These are phyloP conservation scores for Yponomeuta plumbellus DNA, from an alignment of 2,888 invertebrate genomes.

Conservation along the genomic window DNA sequence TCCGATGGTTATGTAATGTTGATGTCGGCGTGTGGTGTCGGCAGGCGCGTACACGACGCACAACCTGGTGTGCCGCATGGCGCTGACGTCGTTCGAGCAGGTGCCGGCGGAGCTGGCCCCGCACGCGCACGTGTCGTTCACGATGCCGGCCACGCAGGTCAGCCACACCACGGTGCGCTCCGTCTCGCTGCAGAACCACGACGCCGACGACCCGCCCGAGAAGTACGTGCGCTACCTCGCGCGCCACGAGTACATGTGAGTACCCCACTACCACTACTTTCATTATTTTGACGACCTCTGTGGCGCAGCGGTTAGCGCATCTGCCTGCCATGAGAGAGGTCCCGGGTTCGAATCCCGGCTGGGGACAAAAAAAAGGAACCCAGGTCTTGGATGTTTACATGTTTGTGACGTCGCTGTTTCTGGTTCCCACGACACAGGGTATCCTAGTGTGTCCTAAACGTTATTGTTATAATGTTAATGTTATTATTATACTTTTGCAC, in stretches of 20 bases:
- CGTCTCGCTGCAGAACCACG: constrained; percentile 91
- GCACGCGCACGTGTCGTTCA: constrained; percentile 95
- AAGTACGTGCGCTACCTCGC: constrained; percentile 98
- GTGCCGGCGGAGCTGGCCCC: constrained; percentile 95
- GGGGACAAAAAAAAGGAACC: too few species aligned
- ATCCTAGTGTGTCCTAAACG: too few species aligned
- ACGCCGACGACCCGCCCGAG: constrained; percentile 95
- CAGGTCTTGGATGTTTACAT: too few species aligned
- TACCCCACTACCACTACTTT: constrained; percentile 27
- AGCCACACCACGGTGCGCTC: constrained; percentile 97
- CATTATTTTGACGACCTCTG: too few species aligned
- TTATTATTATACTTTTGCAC: too few species aligned
- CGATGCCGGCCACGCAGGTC: constrained; percentile 97
- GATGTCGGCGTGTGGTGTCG: background rate
- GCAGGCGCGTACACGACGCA: constrained; percentile 98
- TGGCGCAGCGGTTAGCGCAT: too few species aligned
- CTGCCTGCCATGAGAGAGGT: too few species aligned
- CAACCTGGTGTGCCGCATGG: constrained; percentile 95
- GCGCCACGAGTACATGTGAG: constrained; percentile 94
- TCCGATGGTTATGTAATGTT: background rate
- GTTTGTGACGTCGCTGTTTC: too few species aligned
- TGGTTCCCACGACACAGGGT: too few species aligned
- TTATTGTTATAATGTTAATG: too few species aligned
- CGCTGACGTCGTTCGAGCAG: constrained; percentile 97
- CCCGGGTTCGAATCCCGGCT: too few species aligned